These are phyloP conservation scores for Emberiza fucata DNA, from an alignment of 2,113 vertebrate species.

Conservation along the genomic window DNA sequence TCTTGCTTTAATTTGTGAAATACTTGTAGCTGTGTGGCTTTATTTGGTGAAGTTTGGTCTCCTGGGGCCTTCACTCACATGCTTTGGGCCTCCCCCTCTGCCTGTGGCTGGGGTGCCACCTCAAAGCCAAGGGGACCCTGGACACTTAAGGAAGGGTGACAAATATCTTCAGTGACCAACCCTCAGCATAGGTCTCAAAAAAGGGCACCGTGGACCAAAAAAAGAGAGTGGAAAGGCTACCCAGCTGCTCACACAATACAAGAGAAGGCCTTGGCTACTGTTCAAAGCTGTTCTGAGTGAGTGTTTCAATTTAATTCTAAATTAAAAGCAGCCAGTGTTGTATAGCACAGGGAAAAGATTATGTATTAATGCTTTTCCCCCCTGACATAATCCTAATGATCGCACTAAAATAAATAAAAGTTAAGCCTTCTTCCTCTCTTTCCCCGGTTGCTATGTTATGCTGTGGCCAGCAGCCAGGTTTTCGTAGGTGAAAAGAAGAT, in stretches of 20 bases:
- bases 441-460: constrained; percentile 57
- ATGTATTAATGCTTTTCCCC: constrained; percentile 85
- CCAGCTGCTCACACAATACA: constrained; percentile 86
- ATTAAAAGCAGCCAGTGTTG: constrained; percentile 83
- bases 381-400: constrained; percentile 86
- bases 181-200: constrained; percentile 62
- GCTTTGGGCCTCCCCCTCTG: neutral
- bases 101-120: neutral
- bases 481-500: constrained; percentile 53
- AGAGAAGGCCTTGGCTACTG: constrained; percentile 81
- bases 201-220: constrained; percentile 45
- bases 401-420: constrained; percentile 87
- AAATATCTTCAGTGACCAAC: constrained; percentile 56
- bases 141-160: constrained; percentile 64
- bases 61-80: neutral
- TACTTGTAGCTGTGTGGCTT: neutral
- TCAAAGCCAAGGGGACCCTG: constrained; percentile 39
- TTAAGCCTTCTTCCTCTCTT: constrained; percentile 67
- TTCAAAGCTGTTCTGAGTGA: constrained; percentile 85
- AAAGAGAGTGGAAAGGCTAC: constrained; percentile 68
- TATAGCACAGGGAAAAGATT: constrained; percentile 81
- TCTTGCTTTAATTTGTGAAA: neutral
- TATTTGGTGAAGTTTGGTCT: neutral
- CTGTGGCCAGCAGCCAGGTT: constrained; percentile 58
- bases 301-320: constrained; percentile 82